Evolutionary conservation across 2,797 vertebrate species (phyloP), one percentile per base, ranked within the genome.

Genomic region (Acanthis flammea): DNA sequence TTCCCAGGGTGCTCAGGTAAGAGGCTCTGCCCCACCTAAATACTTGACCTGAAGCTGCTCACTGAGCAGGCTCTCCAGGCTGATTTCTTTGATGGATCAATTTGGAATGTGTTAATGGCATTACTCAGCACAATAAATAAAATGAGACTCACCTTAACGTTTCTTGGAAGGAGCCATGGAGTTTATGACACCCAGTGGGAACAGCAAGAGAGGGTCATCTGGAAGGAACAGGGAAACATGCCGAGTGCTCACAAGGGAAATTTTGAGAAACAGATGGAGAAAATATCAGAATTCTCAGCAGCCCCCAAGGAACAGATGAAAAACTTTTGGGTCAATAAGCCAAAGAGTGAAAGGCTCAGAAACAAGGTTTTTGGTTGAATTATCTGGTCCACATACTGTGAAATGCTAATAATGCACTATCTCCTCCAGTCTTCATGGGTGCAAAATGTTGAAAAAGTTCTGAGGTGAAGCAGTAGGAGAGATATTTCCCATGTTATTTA

Each of bases 211-310:
- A 90, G 85, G 94, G 92, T 97, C 96, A 96, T 97, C 88, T 96
- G 94, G 88, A 96, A 95, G 85, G 94, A 95, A 92, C 89, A 74
- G 78, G 92, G 95, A 97, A 97, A 96, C 91, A 82, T 72, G 84
- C 28, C 5, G 90, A 96, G 79, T 51, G 35, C 80, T 94, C 96
- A 84, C 92, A 78, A 70, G 96, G 95, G 96, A 97, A 96, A 97
- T 95, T 96, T 95, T 22, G 39, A 96, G 78, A 78, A 96, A 94
- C 96, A 97, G 97, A 96, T 96, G 97, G 94, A 96, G 84, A 97
- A 96, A 95, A 93, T 86, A 93, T 96, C 91, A 95, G 90, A 96
- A 94, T 92, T 95, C 93, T 95, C 88, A 75, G 89, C 62, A 76
- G 66, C 76, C 96, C 76, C 87, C 47, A 86, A 92, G 87, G 90